Evolutionary conservation across 1,140 invertebrate species (phyloP).

Genomic region (Drosophila pseudoananassae): DNA sequence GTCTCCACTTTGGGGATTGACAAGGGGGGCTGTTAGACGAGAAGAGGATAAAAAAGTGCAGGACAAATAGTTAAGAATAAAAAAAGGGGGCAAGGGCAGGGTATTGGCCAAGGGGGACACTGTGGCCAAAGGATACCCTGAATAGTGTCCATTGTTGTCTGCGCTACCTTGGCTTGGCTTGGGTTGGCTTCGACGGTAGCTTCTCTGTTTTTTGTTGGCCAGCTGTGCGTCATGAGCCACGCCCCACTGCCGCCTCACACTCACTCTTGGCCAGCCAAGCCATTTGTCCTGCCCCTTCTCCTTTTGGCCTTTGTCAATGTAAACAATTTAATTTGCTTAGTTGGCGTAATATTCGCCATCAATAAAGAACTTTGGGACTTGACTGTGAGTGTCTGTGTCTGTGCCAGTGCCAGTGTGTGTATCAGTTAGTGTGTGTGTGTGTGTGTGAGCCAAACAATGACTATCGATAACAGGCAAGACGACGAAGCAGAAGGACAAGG

Average conservation of each 20-base stretch:
- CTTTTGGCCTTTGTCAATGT: slow-evolving; percentile 64
- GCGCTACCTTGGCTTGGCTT: slow-evolving; percentile 42
- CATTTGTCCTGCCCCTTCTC: slow-evolving; percentile 36
- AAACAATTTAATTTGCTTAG: slow-evolving; percentile 83
- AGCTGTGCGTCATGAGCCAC: slow-evolving; percentile 51
- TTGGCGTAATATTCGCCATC: slow-evolving; percentile 80
- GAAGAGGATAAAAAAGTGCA: background rate
- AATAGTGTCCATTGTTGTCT: slow-evolving; percentile 46
- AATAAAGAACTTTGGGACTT: slow-evolving; percentile 60
- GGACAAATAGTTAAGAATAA: background rate
- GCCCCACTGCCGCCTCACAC: slow-evolving; percentile 16
- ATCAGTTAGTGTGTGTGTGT: slow-evolving; percentile 8
- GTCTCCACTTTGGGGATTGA: slow-evolving; percentile 7
- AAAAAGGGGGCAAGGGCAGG: background rate
- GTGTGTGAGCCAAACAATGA: slow-evolving; percentile 57
- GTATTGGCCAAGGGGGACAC: background rate
- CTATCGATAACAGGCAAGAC: slow-evolving; percentile 64
- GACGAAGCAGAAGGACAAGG: slow-evolving; percentile 6
- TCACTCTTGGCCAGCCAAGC: background rate
- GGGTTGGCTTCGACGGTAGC: slow-evolving; percentile 18
- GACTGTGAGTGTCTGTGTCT: background rate
- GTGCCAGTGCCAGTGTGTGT: background rate
- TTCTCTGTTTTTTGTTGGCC: slow-evolving; percentile 14
- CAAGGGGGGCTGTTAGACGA: background rate
- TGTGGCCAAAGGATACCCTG: slow-evolving; percentile 7